These are phyloP conservation scores for Trichopria drosophilae DNA, from an alignment of 2,888 invertebrate species.

Conservation along the genomic window DNA sequence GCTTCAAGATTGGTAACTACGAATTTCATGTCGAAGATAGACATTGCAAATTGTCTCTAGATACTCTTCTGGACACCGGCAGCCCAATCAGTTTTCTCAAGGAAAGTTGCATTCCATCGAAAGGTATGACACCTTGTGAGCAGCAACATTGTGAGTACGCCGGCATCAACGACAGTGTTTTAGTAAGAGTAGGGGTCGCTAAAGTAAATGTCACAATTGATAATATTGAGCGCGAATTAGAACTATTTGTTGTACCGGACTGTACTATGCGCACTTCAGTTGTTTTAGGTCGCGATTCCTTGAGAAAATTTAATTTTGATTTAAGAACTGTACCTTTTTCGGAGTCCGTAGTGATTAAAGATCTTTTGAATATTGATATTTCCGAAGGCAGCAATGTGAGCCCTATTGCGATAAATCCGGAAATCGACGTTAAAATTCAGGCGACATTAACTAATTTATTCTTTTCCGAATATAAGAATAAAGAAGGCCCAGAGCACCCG, in stretches of 20 bases:
- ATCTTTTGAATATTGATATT: neutral
- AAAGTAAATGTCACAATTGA: neutral
- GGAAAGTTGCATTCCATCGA: too few relatives aligned
- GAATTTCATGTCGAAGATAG: neutral
- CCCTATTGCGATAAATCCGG: neutral
- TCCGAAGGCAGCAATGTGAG: neutral
- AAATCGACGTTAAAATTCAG: neutral
- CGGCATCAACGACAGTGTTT: slow-evolving; percentile 3
- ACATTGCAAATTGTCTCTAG: neutral
- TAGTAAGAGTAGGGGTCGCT: neutral
- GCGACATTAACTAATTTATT: slow-evolving; percentile 14
- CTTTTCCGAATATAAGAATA: slow-evolving; percentile 14
- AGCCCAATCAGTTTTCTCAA: too few relatives aligned
- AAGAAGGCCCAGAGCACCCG: slow-evolving; percentile 15
- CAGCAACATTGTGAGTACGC: neutral
- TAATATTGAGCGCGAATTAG: neutral
- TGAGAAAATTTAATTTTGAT: neutral
- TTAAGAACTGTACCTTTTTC: neutral
- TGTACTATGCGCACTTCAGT: slow-evolving; percentile 1
- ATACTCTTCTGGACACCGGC: too few relatives aligned
- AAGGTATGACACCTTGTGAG: too few relatives aligned
- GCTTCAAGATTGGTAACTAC: neutral
- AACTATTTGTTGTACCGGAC: slow-evolving; percentile 11
- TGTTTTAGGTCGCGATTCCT: slow-evolving; percentile 2
- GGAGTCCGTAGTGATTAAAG: neutral